Evolutionary conservation across 2,888 invertebrate species (phyloP).

Genomic region (Oligia fasciuncula): DNA sequence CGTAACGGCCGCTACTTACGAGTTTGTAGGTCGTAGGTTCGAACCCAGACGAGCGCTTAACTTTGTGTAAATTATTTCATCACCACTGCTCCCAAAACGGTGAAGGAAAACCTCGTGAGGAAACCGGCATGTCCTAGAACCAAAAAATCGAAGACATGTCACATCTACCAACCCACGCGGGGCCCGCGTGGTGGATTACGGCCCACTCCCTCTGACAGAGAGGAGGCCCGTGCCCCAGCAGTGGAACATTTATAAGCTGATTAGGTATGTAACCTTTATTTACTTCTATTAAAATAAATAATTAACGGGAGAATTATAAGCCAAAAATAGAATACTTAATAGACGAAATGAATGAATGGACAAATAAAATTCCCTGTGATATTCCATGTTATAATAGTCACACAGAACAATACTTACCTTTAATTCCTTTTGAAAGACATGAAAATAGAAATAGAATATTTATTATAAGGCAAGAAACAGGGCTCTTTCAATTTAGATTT

Average conservation of each 20-base stretch:
- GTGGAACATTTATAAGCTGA: too few species aligned
- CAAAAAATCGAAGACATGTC: background rate
- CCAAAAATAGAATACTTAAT: background rate
- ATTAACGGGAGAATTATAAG: background rate
- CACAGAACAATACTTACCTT: slow-evolving; percentile 71
- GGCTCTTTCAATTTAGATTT: background rate
- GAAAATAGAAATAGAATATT: slow-evolving; percentile 71
- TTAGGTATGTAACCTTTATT: too few species aligned
- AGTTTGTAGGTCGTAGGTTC: background rate
- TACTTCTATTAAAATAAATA: background rate
- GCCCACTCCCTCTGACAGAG: too few species aligned
- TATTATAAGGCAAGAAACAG: background rate
- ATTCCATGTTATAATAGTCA: background rate
- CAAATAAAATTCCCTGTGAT: background rate
- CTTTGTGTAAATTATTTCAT: background rate
- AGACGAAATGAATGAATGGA: background rate
- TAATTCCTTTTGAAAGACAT: slow-evolving; percentile 79
- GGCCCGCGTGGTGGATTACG: too few species aligned
- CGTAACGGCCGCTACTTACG: too few species aligned
- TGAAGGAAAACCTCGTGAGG: background rate
- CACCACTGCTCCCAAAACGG: background rate
- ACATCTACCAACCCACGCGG: too few species aligned
- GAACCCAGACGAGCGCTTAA: too few species aligned
- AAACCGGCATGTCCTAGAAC: background rate
- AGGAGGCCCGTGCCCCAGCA: too few species aligned